phyloP scores from a whole-genome alignment of 2,113 vertebrate species.

The Leptosomus discolor region DNA sequence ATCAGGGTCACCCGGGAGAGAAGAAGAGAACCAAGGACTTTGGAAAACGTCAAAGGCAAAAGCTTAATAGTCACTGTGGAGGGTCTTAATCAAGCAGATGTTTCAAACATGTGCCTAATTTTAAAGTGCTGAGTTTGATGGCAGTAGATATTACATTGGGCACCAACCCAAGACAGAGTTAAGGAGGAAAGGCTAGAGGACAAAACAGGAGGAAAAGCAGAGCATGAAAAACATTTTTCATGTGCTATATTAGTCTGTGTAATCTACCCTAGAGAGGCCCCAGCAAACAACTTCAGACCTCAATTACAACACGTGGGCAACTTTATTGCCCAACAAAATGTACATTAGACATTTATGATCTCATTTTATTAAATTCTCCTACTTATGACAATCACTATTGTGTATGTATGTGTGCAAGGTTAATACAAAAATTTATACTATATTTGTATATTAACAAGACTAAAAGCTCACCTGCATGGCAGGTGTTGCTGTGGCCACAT shows the following conservation, averaged over 20 bases:
- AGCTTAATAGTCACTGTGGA: neutral
- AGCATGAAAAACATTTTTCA: neutral
- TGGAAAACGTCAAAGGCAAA: neutral
- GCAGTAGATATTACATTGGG: neutral
- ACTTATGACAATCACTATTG: neutral
- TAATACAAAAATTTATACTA: neutral
- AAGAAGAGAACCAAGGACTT: neutral
- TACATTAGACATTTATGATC: neutral
- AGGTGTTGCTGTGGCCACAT: conserved; percentile 57
- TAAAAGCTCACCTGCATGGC: conserved; percentile 57
- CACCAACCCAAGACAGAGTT: neutral
- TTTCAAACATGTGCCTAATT: neutral
- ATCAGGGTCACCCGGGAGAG: neutral
- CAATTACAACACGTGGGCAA: neutral
- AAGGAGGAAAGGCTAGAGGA: neutral
- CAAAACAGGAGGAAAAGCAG: neutral
- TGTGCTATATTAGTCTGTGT: neutral
- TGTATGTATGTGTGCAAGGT: neutral
- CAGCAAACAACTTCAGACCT: conserved; percentile 18
- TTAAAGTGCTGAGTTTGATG: neutral
- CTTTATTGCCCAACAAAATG: conserved; percentile 28
- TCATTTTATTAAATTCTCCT: conserved; percentile 10
- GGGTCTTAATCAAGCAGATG: conserved; percentile 21
- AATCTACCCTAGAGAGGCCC: neutral
- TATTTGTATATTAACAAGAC: neutral